Conservation (phyloP, 37 sponge, comb jelly and placozoan genomes). For the Diacarnus erythraeanus region DNA sequence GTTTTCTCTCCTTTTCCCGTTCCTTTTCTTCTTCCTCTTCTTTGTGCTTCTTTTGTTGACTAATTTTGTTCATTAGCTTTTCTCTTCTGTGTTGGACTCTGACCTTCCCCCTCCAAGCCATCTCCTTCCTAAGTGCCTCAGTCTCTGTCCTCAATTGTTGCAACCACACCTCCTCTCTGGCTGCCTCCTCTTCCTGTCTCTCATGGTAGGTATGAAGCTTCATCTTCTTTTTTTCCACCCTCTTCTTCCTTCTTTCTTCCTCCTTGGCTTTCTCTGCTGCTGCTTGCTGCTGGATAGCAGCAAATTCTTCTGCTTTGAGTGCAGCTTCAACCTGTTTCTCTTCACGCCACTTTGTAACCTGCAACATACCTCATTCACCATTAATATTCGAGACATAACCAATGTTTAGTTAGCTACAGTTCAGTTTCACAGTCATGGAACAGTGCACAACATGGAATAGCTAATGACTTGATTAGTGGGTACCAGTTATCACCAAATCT, state of each 20-base stretch:
- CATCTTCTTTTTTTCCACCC: neutral
- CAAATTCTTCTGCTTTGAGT: conserved; percentile 9
- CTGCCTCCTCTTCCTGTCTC: conserved; percentile 6
- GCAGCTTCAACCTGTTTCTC: conserved; percentile 10
- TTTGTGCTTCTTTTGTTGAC: conserved; percentile 1
- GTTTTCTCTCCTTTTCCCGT: conserved; percentile 28
- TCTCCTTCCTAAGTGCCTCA: neutral
- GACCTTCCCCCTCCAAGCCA: neutral
- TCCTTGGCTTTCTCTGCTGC: conserved; percentile 4
- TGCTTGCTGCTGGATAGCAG: neutral
- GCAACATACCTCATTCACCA: neutral
- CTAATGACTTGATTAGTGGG: too few species aligned
- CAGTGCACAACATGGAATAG: too few species aligned
- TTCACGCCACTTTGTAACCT: conserved; percentile 45
- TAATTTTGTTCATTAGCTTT: conserved; percentile 1
- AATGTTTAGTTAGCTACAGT: too few species aligned
- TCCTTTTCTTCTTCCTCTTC: conserved; percentile 15
- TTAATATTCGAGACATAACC: too few species aligned
- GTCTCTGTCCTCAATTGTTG: conserved; percentile 13
- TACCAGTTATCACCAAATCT: too few species aligned
- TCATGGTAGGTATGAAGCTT: neutral
- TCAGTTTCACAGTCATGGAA: too few species aligned
- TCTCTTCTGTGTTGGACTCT: conserved; percentile 1
- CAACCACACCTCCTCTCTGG: conserved; percentile 1
- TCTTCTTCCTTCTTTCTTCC: neutral